Conservation (phyloP, 2,113 vertebrate species). For the Bubalus kerabau region DNA sequence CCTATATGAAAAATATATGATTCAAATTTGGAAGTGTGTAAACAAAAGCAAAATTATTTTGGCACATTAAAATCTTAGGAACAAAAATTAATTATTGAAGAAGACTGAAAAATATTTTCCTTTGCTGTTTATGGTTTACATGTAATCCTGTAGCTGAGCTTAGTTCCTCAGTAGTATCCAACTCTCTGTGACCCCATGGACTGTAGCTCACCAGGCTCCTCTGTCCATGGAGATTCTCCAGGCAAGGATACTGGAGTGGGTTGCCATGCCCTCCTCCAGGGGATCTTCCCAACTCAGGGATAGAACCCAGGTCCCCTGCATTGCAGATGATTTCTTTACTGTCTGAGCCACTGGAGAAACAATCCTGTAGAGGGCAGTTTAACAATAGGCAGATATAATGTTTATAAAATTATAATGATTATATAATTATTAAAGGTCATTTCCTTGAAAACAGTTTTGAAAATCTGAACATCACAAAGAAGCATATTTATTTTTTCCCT, state of each 20-base stretch:
- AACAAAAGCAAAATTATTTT: background rate
- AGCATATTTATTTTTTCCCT: background rate
- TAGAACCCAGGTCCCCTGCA: background rate
- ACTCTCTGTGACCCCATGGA: background rate
- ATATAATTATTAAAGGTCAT: background rate
- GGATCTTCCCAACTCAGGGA: background rate
- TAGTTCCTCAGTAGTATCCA: background rate
- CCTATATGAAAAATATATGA: conserved; percentile 28
- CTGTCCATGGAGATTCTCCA: background rate
- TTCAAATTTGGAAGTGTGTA: background rate
- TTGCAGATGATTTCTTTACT: background rate
- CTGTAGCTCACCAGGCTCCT: background rate
- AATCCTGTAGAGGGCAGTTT: background rate
- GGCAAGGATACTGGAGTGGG: background rate
- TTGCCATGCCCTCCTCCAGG: background rate
- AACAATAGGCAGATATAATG: background rate
- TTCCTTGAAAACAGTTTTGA: background rate
- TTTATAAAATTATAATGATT: background rate
- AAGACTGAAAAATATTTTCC: background rate
- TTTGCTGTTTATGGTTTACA: background rate
- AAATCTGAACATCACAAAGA: background rate
- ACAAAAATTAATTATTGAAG: background rate
- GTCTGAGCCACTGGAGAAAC: background rate
- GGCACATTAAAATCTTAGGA: background rate
- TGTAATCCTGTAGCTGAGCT: background rate